A percentile compares a stretch with the other conserved stretches of the same genome.
phyloP scores from a whole-genome alignment of 2,888 invertebrate species.

The Branchinecta sandiegonensis region DNA sequence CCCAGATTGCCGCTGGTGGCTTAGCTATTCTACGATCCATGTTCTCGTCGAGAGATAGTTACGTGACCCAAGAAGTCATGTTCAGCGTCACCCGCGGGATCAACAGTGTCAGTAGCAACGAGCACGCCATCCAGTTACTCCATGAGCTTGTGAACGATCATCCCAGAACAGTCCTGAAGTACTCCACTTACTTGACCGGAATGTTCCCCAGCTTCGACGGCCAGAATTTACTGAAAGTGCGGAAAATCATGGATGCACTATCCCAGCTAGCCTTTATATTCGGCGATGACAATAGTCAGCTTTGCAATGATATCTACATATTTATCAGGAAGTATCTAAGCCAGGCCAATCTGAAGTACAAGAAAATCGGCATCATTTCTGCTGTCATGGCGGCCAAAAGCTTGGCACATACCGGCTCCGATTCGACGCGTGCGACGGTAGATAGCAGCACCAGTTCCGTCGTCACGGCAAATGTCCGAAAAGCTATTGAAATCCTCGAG shows the following conservation, averaged over 20 bases:
- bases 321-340: background rate
- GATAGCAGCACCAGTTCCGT: background rate
- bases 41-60: background rate
- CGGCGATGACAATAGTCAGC: background rate
- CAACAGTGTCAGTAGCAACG: background rate
- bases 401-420: background rate
- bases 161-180: conserved; percentile 1
- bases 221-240: background rate
- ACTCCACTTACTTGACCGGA: background rate
- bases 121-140: background rate
- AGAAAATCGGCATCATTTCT: background rate
- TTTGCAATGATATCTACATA: conserved; percentile 3
- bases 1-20: conserved; percentile 3
- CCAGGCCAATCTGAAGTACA: background rate
- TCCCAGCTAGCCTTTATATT: background rate
- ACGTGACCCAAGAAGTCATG: background rate
- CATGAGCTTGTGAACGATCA: background rate
- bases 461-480: background rate
- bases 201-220: background rate
- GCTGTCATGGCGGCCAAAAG: background rate
- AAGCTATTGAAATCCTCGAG: conserved; percentile 6
- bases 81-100: background rate
- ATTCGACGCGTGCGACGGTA: background rate
- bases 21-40: background rate
- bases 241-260: conserved; percentile 9